These are phyloP conservation scores for Mus minutoides DNA, from an alignment of 2,797 vertebrate genomes.

Conservation along the genomic window DNA sequence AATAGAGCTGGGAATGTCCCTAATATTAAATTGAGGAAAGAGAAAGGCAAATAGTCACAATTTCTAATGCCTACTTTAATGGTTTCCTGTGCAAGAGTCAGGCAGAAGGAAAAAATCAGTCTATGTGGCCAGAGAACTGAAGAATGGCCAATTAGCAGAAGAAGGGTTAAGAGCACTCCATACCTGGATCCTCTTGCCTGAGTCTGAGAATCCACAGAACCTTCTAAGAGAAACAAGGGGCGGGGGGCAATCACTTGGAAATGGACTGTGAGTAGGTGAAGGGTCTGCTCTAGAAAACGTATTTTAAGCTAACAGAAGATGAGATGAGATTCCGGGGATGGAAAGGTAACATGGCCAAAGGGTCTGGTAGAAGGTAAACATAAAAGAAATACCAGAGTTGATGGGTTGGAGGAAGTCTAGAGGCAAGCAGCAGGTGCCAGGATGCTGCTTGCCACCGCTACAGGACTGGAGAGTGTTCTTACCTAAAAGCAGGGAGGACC, in stretches of 20 bases:
- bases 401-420: not conserved
- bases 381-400: not conserved
- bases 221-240: not conserved
- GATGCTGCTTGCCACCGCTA: fast-evolving
- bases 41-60: slow-evolving; percentile 3
- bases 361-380: not conserved
- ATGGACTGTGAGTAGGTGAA: not conserved
- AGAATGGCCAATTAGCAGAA: not conserved
- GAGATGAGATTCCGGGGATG: not conserved
- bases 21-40: slow-evolving; percentile 39
- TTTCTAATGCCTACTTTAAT: not conserved
- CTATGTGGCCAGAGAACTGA: not conserved
- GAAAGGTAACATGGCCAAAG: not conserved
- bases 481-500: not conserved
- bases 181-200: not conserved
- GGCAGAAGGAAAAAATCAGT: not conserved
- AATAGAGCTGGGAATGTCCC: not conserved
- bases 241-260: not conserved
- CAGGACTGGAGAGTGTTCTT: not conserved
- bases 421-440: not conserved
- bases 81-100: not conserved
- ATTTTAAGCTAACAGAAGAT: slow-evolving; percentile 4
- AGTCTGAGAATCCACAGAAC: not conserved
- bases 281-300: not conserved
- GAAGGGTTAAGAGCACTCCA: not conserved